Percentiles rank a stretch among this genome's conserved stretches.
These are phyloP conservation scores for Zosterops lateralis DNA, from an alignment of 2,113 vertebrate genomes.

Conservation along the genomic window DNA sequence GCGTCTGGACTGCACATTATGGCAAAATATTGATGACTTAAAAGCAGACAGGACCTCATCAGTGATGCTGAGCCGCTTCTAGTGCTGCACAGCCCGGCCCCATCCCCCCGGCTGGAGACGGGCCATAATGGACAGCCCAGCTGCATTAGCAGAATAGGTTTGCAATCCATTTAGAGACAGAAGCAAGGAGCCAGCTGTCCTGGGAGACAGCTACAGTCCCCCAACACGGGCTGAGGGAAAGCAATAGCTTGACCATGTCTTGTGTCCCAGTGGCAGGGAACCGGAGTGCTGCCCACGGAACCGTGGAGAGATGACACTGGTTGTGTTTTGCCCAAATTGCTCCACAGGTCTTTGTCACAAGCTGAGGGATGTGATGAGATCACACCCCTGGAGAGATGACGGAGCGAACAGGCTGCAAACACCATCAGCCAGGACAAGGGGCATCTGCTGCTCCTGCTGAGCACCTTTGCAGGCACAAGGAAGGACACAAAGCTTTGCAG, in stretches of 20 bases:
- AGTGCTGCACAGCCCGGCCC: background rate
- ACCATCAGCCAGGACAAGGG: background rate
- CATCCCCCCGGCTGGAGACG: background rate
- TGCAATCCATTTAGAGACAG: slow-evolving; percentile 38
- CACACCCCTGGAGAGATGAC: rapidly evolving
- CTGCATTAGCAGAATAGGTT: slow-evolving; percentile 39
- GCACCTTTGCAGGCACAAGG: background rate
- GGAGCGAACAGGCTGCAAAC: background rate
- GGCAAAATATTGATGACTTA: slow-evolving; percentile 63
- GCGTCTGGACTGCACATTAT: slow-evolving; percentile 63
- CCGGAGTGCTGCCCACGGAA: rapidly evolving
- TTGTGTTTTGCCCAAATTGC: background rate
- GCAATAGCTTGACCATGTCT: rapidly evolving
- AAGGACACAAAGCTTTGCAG: background rate
- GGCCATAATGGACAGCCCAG: background rate
- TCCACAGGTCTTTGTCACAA: background rate
- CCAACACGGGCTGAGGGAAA: background rate
- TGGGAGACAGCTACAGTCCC: background rate
- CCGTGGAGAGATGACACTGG: background rate
- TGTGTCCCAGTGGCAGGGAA: background rate
- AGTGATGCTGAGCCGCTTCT: background rate
- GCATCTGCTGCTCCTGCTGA: background rate
- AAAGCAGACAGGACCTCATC: slow-evolving; percentile 64
- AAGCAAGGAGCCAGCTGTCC: background rate
- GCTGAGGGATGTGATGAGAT: background rate